Percentiles rank a stretch among this genome's conserved stretches.
Conservation (phyloP, 2,888 invertebrate genomes). For the Diarsia brunnea region DNA sequence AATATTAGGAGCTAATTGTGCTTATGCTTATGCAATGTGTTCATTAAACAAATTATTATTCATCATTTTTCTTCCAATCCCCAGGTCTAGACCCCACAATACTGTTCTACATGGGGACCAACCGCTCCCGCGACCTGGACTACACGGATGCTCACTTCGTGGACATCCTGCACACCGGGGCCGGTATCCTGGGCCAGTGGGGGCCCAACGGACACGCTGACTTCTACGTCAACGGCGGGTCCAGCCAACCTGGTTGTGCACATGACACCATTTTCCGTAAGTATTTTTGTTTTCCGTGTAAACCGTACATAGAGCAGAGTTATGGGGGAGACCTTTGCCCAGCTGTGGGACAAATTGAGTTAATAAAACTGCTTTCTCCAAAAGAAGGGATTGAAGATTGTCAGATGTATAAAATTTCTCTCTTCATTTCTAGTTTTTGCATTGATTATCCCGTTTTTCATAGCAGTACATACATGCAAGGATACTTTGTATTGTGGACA, state of each 20-base stretch:
- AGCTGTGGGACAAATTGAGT: too few relatives aligned
- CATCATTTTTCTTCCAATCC: constrained; percentile 35
- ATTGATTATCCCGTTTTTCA: too few relatives aligned
- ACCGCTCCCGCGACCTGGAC: constrained; percentile 95
- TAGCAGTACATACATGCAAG: too few relatives aligned
- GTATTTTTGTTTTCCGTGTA: too few relatives aligned
- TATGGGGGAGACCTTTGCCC: too few relatives aligned
- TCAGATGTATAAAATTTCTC: too few relatives aligned
- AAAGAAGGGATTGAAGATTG: too few relatives aligned
- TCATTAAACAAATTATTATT: background rate
- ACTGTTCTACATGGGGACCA: constrained; percentile 95
- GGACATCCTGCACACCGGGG: constrained; percentile 95
- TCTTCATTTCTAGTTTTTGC: too few relatives aligned
- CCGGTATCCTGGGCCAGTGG: constrained; percentile 97
- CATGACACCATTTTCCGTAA: constrained; percentile 95
- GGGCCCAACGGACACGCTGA: constrained; percentile 97
- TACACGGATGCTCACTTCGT: constrained; percentile 95
- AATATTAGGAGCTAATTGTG: background rate
- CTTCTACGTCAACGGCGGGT: constrained; percentile 97
- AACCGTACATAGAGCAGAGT: too few relatives aligned
- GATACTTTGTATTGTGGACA: too few relatives aligned
- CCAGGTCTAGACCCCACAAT: constrained; percentile 96
- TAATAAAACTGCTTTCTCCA: too few relatives aligned
- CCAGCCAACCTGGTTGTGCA: constrained; percentile 96
- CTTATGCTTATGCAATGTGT: background rate